Conservation (phyloP, 2,113 vertebrate genomes). For the Clarias magur region DNA sequence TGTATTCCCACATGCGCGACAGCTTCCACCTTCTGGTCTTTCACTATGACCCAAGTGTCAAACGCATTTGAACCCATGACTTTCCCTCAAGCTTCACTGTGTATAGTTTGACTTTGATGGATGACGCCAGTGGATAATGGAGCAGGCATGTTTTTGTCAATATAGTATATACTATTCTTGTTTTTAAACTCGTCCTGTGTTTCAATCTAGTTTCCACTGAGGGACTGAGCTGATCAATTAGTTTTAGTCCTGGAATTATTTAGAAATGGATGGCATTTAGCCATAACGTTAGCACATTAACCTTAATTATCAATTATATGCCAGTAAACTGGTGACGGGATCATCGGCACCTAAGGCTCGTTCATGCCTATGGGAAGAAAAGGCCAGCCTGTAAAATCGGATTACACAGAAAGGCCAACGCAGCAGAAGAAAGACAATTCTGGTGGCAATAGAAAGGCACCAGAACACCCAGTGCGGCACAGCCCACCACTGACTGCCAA, state of each 20-base stretch:
- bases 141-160: not conserved
- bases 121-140: conserved; percentile 16
- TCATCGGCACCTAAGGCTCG: no score
- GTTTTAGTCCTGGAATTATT: not conserved
- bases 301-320: no score
- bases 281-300: no score
- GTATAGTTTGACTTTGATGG: conserved; percentile 19
- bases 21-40: conserved; percentile 1
- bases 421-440: no score
- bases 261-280: not conserved
- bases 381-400: no score
- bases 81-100: conserved; percentile 24
- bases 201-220: not conserved
- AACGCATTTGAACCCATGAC: not conserved
- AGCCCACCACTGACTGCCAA: no score
- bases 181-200: not conserved
- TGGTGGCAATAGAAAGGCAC: no score
- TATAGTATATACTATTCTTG: not conserved
- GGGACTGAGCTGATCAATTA: not conserved
- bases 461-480: no score
- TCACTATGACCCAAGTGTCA: conserved; percentile 1
- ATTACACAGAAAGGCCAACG: no score
- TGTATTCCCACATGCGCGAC: not conserved
- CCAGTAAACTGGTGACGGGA: no score
- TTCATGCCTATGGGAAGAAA: no score